Base-by-base conservation (phyloP, 1,140 invertebrate genomes). In the Conus ventricosus region DNA sequence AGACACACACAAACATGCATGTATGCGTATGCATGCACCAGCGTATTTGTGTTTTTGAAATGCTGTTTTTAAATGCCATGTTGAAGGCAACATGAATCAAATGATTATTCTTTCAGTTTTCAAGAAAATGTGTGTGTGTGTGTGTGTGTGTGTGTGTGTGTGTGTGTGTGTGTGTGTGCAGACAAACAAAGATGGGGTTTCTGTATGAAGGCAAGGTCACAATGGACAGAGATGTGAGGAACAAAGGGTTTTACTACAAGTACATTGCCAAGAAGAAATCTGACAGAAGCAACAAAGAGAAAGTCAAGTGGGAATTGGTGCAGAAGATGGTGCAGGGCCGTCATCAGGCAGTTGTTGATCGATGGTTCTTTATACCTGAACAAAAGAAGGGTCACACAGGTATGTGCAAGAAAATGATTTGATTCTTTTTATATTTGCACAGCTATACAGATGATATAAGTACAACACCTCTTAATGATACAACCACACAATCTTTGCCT, bases 261-360 rank as follows among this genome's bases (percentile, higher is more conserved):
- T 83, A 83, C 53, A 54, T 55, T 83, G 81, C 39, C n/a, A 83
- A 83, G 81, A 83, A 83, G 53, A 55, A n/a, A n/a, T n/a, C n/a
- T n/a, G n/a, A n/a, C n/a, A n/a, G 4, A 7, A 11, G 6, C 11
- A 83, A 83, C 53, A 55, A 57, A 20, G 13, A 15, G 4, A 83
- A 55, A 6, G 81, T 55, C 3, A 10, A 55, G 17, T 83, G 81
- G 81, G 81, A 83, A 51, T 6, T 55, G 11, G 81, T 83, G 10
- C 81, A 83, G n/a, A 10, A 20, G 23, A 55, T 8, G 39, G 51
- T 17, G 11, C 53, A 10, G 10, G 54, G 54, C 81, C 17, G 53
- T 20, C 0, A 53, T n/a, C 81, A 11, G 15, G 20, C 1, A 5
- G 8, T 83, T 53, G 81, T 83, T 5, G 55, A 83, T n/a, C 51